Percentiles rank a stretch among this genome's conserved stretches.
These are phyloP conservation scores for Ctenochaetus hawaiiensis DNA, from an alignment of 2,797 vertebrate species.

Conservation along the genomic window DNA sequence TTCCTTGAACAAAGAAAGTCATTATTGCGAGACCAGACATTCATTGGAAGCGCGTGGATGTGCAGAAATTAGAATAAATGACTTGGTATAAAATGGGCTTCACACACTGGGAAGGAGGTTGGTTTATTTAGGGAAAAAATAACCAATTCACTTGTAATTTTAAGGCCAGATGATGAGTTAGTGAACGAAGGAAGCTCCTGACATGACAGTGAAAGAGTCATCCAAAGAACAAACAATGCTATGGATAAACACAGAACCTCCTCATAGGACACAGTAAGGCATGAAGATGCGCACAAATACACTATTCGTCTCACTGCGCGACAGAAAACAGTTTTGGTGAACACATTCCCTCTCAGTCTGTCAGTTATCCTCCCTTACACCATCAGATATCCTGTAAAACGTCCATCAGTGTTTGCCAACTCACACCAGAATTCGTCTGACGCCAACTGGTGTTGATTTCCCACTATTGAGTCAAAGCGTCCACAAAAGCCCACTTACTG, in stretches of 20 bases:
- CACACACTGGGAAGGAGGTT: not conserved
- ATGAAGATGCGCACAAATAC: not conserved
- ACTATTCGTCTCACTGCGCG: not conserved
- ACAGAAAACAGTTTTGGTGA: slow-evolving; percentile 24
- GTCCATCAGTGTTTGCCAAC: slow-evolving; percentile 35
- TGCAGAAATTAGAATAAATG: not conserved
- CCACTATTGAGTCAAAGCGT: slow-evolving; percentile 41
- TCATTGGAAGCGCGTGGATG: not conserved
- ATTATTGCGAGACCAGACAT: not conserved
- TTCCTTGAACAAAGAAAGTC: not conserved
- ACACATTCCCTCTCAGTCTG: slow-evolving; percentile 14
- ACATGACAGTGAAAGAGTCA: not conserved
- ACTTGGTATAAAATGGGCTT: not conserved
- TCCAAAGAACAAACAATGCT: not conserved
- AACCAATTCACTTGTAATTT: not conserved
- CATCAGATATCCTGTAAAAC: slow-evolving; percentile 20
- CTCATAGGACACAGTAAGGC: not conserved
- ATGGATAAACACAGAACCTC: not conserved
- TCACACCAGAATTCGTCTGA: slow-evolving; percentile 30
- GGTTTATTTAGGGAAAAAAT: not conserved
- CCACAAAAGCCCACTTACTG: slow-evolving; percentile 28
- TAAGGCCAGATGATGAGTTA: not conserved
- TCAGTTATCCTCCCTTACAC: slow-evolving; percentile 14
- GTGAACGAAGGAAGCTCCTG: not conserved
- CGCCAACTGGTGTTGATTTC: slow-evolving; percentile 33